phyloP scores from a whole-genome alignment of 2,113 vertebrate species.

The Malurus melanocephalus region DNA sequence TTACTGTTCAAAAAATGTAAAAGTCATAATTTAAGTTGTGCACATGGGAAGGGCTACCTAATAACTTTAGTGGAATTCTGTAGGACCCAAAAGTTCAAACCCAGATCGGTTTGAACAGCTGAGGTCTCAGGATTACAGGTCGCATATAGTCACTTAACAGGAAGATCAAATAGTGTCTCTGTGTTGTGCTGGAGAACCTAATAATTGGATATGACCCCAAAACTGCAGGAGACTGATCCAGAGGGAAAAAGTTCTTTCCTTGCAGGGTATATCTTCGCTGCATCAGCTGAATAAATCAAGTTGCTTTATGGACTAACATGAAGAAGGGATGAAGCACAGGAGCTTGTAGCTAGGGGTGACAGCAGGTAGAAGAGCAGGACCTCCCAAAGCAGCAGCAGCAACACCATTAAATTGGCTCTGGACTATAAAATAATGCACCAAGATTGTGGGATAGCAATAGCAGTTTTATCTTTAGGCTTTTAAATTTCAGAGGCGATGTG shows the following conservation, averaged over 20 bases:
- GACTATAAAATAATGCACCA: neutral
- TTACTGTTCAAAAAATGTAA: neutral
- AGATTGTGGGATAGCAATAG: neutral
- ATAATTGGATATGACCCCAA: neutral
- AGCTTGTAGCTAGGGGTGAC: neutral
- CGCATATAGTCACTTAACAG: neutral
- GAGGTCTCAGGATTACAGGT: neutral
- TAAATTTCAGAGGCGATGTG: fast-evolving
- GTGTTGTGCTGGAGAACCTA: neutral
- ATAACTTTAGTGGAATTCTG: neutral
- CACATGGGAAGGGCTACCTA: fast-evolving
- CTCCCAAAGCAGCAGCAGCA: neutral
- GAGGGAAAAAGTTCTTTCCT: neutral
- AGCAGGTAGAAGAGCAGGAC: neutral
- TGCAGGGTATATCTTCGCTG: neutral
- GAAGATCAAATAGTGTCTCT: neutral
- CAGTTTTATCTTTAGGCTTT: neutral
- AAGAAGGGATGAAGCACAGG: neutral
- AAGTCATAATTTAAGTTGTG: neutral
- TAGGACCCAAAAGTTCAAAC: neutral
- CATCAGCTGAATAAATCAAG: neutral
- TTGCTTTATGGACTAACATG: neutral
- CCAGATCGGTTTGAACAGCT: neutral
- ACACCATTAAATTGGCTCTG: neutral
- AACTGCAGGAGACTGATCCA: neutral